Evolutionary conservation across 1,140 invertebrate species (phyloP).

Genomic region (Oedothorax gibbosus): DNA sequence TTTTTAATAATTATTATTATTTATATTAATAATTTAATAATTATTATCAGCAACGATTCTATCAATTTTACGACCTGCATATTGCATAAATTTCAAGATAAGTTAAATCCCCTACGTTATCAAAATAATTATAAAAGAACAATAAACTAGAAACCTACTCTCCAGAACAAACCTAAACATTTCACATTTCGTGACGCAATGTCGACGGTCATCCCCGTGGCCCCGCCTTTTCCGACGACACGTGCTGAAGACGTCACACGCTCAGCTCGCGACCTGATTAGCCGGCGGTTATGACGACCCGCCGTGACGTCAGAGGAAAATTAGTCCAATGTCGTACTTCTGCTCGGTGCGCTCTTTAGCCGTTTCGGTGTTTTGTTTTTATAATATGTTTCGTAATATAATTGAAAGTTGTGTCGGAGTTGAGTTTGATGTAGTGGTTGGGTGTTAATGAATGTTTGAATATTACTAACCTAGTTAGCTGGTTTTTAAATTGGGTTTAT

Average conservation of each 20-base stretch:
- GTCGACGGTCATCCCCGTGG: background rate
- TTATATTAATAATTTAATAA: no score
- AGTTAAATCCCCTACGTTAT: background rate
- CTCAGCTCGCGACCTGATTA: conserved; percentile 9
- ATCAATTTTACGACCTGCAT: no score
- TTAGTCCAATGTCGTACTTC: background rate
- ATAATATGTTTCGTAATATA: background rate
- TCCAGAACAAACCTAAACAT: no score
- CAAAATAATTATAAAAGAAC: background rate
- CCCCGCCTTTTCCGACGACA: conserved; percentile 2
- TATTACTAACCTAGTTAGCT: no score
- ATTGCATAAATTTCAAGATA: no score
- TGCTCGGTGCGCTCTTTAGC: background rate
- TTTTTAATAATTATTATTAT: no score
- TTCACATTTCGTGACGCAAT: conserved; percentile 1
- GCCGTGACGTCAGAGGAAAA: conserved; percentile 3
- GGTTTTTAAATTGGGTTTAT: no score
- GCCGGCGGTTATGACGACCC: background rate
- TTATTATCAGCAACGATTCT: no score
- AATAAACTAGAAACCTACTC: background rate
- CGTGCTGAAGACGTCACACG: conserved; percentile 11
- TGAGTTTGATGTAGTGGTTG: no score
- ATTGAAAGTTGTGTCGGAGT: background rate
- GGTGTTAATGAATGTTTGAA: no score
- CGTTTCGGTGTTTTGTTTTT: background rate